Percentiles rank a stretch among this genome's conserved stretches.
These are phyloP conservation scores for Scolopax rusticola DNA, from an alignment of 2,797 vertebrate genomes.

Conservation along the genomic window DNA sequence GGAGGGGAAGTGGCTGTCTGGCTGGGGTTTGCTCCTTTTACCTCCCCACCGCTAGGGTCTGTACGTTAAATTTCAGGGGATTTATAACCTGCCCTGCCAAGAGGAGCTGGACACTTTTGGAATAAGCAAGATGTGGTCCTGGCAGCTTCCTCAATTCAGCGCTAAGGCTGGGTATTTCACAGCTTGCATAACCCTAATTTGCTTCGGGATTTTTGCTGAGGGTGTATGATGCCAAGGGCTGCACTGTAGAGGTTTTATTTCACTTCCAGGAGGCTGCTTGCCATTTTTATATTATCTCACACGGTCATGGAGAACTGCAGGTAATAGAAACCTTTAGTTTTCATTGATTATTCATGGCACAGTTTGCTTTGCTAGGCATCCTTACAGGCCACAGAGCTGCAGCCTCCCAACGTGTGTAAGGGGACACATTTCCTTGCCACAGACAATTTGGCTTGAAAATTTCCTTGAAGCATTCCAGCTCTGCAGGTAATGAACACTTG, in stretches of 20 bases:
- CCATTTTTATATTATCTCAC: constrained; percentile 33
- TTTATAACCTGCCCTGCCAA: background rate
- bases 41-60: background rate
- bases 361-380: constrained; percentile 47
- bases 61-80: background rate
- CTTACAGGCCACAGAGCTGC: background rate
- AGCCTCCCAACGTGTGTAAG: background rate
- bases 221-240: background rate
- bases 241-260: constrained; percentile 41
- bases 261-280: constrained; percentile 27
- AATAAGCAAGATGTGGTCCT: background rate
- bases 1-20: background rate
- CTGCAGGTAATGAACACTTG: background rate
- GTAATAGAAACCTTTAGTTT: constrained; percentile 57
- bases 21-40: background rate
- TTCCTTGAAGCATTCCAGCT: background rate
- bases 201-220: constrained; percentile 9
- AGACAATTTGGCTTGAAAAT: background rate
- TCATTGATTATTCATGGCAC: constrained; percentile 43
- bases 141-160: background rate
- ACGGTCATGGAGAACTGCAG: constrained; percentile 13
- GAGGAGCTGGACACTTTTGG: background rate
- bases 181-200: constrained; percentile 26
- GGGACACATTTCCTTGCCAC: background rate
- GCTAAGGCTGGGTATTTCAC: background rate